Conservation (phyloP, 2,797 vertebrate genomes). For the Lacerta agilis region DNA sequence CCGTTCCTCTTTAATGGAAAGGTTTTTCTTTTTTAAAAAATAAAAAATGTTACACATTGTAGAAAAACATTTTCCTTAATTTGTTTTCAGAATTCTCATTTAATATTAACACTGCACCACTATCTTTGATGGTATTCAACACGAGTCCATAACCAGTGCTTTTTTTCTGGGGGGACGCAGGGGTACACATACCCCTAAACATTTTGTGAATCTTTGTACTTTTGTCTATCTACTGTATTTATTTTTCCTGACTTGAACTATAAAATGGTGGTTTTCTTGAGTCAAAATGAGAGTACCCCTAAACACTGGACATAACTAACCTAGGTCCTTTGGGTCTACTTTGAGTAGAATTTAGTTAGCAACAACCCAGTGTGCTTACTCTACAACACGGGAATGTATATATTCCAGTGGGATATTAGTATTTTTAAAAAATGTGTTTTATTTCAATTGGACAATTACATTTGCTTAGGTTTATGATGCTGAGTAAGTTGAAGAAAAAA, state of each 20-base stretch:
- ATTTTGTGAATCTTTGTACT: no score
- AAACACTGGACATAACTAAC: no score
- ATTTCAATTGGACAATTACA: neutral
- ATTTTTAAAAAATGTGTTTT: neutral
- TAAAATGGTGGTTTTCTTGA: no score
- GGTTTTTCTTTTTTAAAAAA: neutral
- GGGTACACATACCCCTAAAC: no score
- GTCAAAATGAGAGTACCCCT: no score
- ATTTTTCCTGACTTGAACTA: no score
- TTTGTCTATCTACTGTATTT: no score
- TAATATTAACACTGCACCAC: neutral
- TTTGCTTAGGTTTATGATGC: neutral
- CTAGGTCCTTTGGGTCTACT: no score
- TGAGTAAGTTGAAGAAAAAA: neutral
- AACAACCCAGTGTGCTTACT: neutral
- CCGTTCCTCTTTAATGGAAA: neutral
- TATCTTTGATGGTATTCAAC: no score
- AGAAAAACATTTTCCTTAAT: neutral
- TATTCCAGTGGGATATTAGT: neutral
- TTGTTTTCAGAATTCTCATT: neutral
- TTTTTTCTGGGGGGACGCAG: no score
- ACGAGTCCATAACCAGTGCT: no score
- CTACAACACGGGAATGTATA: neutral
- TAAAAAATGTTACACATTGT: constrained; percentile 13
- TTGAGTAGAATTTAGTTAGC: no score